These are phyloP conservation scores for Nematolebias whitei DNA, from an alignment of 2,113 vertebrate species.

Conservation along the genomic window DNA sequence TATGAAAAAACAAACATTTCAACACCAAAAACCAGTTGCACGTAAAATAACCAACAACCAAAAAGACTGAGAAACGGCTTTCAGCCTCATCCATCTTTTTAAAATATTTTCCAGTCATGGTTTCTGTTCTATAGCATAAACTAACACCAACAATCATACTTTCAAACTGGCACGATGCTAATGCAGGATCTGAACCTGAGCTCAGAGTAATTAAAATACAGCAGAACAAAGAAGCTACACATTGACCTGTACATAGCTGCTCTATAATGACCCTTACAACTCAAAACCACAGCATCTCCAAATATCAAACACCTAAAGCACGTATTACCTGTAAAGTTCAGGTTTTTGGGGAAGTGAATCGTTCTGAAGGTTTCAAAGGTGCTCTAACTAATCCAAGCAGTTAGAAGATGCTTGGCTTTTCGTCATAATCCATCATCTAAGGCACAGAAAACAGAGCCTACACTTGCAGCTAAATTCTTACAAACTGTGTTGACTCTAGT, in stretches of 20 bases:
- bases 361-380: constrained; percentile 51
- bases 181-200: constrained; percentile 36
- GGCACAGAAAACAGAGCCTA: not conserved
- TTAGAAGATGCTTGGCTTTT: not conserved
- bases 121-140: not conserved
- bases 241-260: constrained; percentile 70
- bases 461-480: not conserved
- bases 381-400: constrained; percentile 29
- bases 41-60: not conserved
- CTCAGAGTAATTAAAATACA: no score
- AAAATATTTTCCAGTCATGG: not conserved
- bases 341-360: no score
- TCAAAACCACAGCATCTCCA: constrained; percentile 58
- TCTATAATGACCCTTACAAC: constrained; percentile 53
- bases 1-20: not conserved
- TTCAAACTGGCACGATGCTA: constrained; percentile 26
- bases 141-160: constrained; percentile 31
- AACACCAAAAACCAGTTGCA: not conserved
- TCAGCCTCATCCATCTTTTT: not conserved
- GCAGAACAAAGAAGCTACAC: constrained; percentile 51
- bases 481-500: not conserved
- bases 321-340: no score
- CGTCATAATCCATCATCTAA: not conserved
- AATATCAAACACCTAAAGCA: no score
- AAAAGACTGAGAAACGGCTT: not conserved